Percentiles rank a stretch among this genome's conserved stretches.
These are phyloP conservation scores for Chrysomallon squamiferum DNA, from an alignment of 1,140 invertebrate species.

Conservation along the genomic window DNA sequence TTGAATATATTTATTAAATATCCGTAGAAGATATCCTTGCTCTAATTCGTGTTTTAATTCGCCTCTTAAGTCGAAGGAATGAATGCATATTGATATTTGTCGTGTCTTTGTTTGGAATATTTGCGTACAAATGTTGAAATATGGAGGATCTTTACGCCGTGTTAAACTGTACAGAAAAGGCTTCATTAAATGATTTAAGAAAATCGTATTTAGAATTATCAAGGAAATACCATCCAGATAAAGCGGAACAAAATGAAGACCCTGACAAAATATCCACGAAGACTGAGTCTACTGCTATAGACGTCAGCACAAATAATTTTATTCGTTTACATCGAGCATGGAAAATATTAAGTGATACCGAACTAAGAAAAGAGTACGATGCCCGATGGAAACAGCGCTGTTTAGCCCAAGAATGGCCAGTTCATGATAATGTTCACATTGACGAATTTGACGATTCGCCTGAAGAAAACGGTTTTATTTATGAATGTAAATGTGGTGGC, in stretches of 20 bases:
- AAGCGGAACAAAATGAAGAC: constrained; percentile 9
- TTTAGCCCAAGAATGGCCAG: constrained; percentile 46
- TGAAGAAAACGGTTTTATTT: constrained; percentile 14
- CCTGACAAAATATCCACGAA: background rate
- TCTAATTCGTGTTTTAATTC: too few species aligned
- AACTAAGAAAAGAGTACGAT: constrained; percentile 44
- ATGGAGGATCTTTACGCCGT: constrained; percentile 53
- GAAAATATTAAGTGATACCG: constrained; percentile 47
- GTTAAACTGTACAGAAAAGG: constrained; percentile 27
- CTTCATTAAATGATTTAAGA: constrained; percentile 32
- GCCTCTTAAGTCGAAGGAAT: too few species aligned
- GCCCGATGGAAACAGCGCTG: constrained; percentile 44
- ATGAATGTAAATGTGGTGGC: constrained; percentile 54
- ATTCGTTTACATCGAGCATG: constrained; percentile 45
- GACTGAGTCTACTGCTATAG: background rate
- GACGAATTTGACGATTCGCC: constrained; percentile 34
- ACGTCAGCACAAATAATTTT: constrained; percentile 27
- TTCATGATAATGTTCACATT: constrained; percentile 52
- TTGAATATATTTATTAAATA: too few species aligned
- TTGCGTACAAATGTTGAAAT: too few species aligned
- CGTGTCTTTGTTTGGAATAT: too few species aligned
- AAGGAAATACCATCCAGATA: constrained; percentile 48
- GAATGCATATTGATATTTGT: too few species aligned
- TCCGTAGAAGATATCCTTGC: too few species aligned
- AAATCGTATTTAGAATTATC: constrained; percentile 37